Evolutionary conservation across 2,113 vertebrate genomes (phyloP), one percentile per base, ranked within the genome.

Genomic region (Suricata suricatta): DNA sequence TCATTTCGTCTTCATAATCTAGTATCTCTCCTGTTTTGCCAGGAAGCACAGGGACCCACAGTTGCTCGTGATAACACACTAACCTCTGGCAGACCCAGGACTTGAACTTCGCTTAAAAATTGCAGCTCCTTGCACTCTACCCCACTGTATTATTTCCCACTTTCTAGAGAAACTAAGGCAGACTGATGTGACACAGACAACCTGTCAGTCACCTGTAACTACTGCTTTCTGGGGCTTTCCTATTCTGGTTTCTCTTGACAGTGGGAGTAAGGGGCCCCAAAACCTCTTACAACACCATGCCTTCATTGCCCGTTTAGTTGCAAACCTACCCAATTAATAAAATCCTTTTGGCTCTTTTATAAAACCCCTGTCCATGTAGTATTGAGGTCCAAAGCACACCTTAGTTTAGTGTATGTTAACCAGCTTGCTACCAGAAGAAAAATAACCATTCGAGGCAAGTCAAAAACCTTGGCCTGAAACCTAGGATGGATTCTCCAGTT

Each of bases 111-210:
- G 23, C 25, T 60, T 54, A 35, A 31, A 31, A 47, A 9, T 9
- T 41, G 23, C 38, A 29, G 2, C 19, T 52, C 41, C n/a, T 27
- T 31, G 14, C 13, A 33, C 9, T 57, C 29, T 21, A 15, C 8
- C 21, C 44, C 33, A 12, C 29, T 81, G 80, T 0, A 0, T 16
- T 4, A 35, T 17, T 38, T 68, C 68, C 63, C 14, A 29, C 0
- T 84, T 63, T 69, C 79, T 52, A 74, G 33, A 81, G 79, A 52
- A 90, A 72, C 41, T 54, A 16, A 66, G 11, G 63, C 63, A 44
- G 72, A 47, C 5, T 7, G 2, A 6, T 1, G 4, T 3, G 44
- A 29, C 35, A 23, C 3, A 47, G 38, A 66, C 5, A 6, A 10
- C 19, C 33, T 57, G 31, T 23, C 54, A 50, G 71, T 50, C 54